Percentiles rank a stretch among this genome's conserved stretches.
Conservation (phyloP, 1,140 invertebrate species). For the Drosophila pruinosa region DNA sequence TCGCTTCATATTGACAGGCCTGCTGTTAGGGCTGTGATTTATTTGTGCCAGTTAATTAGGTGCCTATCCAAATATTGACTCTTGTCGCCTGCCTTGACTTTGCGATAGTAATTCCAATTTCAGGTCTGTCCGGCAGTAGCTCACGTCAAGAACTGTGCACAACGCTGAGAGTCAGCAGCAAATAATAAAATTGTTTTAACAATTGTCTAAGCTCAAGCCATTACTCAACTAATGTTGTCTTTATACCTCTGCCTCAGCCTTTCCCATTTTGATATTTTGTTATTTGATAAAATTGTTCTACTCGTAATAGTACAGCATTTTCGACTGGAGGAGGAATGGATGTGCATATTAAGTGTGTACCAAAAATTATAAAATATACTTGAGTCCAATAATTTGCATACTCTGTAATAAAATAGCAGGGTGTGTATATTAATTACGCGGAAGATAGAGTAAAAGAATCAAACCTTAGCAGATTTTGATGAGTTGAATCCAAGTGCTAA, state of each 20-base stretch:
- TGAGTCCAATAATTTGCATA: conserved; percentile 1
- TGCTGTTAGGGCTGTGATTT: neutral
- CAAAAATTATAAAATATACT: conserved; percentile 10
- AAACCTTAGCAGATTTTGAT: too few species aligned
- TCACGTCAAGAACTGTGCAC: conserved; percentile 53
- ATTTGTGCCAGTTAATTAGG: conserved; percentile 34
- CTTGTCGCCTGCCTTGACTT: neutral
- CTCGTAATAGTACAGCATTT: conserved; percentile 29
- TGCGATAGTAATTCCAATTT: neutral
- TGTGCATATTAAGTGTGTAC: conserved; percentile 58
- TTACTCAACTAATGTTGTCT: conserved; percentile 19
- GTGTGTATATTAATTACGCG: neutral
- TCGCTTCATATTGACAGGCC: conserved; percentile 18
- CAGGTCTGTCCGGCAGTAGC: conserved; percentile 24
- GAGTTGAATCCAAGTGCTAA: too few species aligned
- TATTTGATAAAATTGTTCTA: conserved; percentile 50
- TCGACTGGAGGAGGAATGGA: conserved; percentile 27
- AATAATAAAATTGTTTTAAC: conserved; percentile 17
- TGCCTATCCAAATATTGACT: conserved; percentile 61
- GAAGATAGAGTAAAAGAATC: too few species aligned
- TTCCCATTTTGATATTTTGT: conserved; percentile 4
- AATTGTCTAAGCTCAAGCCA: conserved; percentile 20
- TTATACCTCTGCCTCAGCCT: neutral
- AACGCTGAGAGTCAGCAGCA: neutral
- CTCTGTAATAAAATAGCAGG: neutral